These are phyloP conservation scores for Drosophila kurseongensis DNA, from an alignment of 1,140 invertebrate species.

Conservation along the genomic window DNA sequence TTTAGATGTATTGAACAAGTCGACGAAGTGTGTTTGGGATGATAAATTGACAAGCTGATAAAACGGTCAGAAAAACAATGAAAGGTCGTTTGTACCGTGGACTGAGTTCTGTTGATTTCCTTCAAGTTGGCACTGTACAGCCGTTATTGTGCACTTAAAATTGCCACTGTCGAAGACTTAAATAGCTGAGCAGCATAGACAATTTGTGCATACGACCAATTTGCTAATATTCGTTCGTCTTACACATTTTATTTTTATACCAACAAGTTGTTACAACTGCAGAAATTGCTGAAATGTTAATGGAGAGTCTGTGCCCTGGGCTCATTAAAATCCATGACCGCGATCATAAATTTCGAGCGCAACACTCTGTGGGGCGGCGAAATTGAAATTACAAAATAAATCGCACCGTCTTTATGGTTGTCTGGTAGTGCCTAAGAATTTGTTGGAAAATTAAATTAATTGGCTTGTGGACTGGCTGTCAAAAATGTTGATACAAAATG, in stretches of 20 bases:
- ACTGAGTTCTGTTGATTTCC: background rate
- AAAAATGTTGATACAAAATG: background rate
- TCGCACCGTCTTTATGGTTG: constrained; percentile 37
- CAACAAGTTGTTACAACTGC: constrained; percentile 11
- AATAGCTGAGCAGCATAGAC: constrained; percentile 1
- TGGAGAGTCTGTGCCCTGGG: constrained; percentile 24
- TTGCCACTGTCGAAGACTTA: constrained; percentile 32
- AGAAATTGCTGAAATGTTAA: constrained; percentile 25
- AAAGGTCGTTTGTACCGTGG: background rate
- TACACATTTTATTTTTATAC: constrained; percentile 20
- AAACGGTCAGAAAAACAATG: constrained; percentile 38
- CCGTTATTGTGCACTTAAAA: constrained; percentile 28
- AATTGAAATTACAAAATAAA: constrained; percentile 43
- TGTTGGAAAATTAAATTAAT: constrained; percentile 26
- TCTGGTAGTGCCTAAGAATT: constrained; percentile 20
- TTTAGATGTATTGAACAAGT: constrained; percentile 53
- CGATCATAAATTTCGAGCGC: constrained; percentile 36
- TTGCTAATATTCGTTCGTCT: constrained; percentile 31
- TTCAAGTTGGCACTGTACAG: background rate
- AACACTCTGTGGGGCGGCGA: constrained; percentile 23
- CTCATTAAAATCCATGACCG: constrained; percentile 34
- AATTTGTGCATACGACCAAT: constrained; percentile 3
- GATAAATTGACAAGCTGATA: constrained; percentile 73
- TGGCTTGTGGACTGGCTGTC: constrained; percentile 14
- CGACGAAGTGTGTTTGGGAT: constrained; percentile 10